phyloP scores from a whole-genome alignment of 1,140 invertebrate species.

The Philotrypesis tridentata region DNA sequence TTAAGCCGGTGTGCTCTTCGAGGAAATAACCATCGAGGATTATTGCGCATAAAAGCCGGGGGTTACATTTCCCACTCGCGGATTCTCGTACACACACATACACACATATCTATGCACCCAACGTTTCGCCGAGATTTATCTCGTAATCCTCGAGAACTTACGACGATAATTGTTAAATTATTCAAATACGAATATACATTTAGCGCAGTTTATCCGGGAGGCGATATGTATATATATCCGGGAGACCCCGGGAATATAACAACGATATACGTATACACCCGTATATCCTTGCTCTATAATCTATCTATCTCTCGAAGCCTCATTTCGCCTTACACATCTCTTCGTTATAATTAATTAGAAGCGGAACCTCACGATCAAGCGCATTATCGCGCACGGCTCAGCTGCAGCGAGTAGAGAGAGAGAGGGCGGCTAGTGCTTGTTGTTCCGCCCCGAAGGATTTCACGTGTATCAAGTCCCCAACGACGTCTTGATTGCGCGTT shows the following conservation, averaged over 20 bases:
- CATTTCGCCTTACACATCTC: slow-evolving; percentile 4
- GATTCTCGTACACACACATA: too few relatives aligned
- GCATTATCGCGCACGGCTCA: slow-evolving; percentile 48
- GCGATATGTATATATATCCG: too few relatives aligned
- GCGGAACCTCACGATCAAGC: slow-evolving; percentile 44
- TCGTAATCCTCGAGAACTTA: background rate
- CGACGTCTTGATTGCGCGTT: slow-evolving; percentile 15
- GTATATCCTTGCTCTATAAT: too few relatives aligned
- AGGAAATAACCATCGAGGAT: background rate
- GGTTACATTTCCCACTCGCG: too few relatives aligned
- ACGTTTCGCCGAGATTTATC: too few relatives aligned
- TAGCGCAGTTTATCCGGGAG: too few relatives aligned
- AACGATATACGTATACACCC: background rate
- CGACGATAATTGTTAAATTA: too few relatives aligned
- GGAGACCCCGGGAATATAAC: too few relatives aligned
- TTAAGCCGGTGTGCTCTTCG: background rate
- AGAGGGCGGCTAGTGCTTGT: background rate
- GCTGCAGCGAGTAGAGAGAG: too few relatives aligned
- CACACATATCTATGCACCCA: too few relatives aligned
- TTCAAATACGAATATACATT: too few relatives aligned
- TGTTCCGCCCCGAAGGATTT: background rate
- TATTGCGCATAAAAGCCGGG: background rate
- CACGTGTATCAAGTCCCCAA: background rate
- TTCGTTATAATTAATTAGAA: slow-evolving; percentile 52
- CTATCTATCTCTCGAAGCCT: background rate